Conservation (phyloP, 1,140 invertebrate genomes). For the roundworm (Caenorhabditis elegans) region DNA sequence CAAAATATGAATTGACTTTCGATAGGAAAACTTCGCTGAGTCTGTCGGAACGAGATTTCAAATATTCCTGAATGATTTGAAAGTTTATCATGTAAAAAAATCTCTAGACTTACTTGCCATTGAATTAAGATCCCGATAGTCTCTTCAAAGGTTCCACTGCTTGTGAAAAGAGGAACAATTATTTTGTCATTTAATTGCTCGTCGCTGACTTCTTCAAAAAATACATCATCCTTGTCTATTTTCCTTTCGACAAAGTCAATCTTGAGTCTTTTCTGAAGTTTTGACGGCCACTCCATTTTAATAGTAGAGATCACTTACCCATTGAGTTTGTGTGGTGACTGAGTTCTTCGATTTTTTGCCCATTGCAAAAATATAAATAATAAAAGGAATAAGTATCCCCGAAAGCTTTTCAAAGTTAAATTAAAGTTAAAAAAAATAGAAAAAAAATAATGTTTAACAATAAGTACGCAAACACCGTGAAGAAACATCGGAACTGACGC, state of each 20-base stretch:
- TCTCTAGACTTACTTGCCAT: neutral
- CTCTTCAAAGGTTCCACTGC: neutral
- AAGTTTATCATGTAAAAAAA: neutral
- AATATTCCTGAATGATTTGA: neutral
- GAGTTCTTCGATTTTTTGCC: neutral
- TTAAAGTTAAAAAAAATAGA: neutral
- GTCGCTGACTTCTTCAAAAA: neutral
- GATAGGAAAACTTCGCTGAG: neutral
- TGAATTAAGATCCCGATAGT: neutral
- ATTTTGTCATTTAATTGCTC: neutral
- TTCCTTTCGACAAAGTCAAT: neutral
- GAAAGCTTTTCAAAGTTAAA: no score
- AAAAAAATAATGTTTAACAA: neutral
- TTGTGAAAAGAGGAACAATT: neutral
- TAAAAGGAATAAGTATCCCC: no score
- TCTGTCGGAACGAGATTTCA: neutral
- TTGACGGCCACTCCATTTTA: neutral
- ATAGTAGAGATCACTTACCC: neutral
- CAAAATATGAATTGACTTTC: neutral
- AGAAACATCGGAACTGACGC: neutral
- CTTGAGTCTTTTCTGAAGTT: neutral
- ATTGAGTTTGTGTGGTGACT: neutral
- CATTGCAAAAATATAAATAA: no score
- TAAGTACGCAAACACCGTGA: neutral
- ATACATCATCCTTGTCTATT: neutral